Evolutionary conservation across 2,797 vertebrate species (phyloP).

Genomic region (Lepidocolaptes lacrymiger): DNA sequence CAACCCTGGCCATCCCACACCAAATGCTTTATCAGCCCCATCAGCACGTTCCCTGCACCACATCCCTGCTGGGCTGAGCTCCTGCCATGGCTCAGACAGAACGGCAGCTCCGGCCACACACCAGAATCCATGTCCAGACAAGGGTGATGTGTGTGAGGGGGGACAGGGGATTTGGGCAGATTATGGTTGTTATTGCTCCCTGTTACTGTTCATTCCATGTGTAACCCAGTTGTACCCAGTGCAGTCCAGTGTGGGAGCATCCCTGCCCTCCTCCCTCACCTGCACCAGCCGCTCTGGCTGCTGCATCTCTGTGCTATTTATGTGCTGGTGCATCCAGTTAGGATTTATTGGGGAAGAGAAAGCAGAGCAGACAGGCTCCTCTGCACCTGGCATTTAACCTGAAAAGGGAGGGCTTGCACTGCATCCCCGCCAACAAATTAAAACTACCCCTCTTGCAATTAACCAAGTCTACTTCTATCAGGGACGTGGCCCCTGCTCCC

Average conservation of each 20-base stretch:
- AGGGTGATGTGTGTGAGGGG: neutral
- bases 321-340: neutral
- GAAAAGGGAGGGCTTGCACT: neutral
- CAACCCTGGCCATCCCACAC: accelerated
- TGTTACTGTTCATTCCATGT: neutral
- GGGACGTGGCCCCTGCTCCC: neutral
- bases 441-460: neutral
- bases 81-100: constrained; percentile 5
- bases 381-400: neutral
- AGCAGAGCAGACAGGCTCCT: neutral
- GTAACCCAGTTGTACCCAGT: neutral
- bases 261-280: constrained; percentile 23
- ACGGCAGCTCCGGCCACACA: constrained; percentile 21
- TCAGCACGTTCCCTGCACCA: neutral
- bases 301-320: constrained; percentile 18
- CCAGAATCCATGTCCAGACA: neutral
- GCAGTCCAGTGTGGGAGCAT: neutral
- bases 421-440: neutral
- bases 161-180: neutral
- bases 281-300: neutral
- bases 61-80: neutral
- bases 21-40: neutral
- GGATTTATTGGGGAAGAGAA: neutral
- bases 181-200: neutral
- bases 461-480: neutral